These are phyloP conservation scores for Lutjanus campechanus DNA, from an alignment of 2,797 vertebrate genomes.

Conservation along the genomic window DNA sequence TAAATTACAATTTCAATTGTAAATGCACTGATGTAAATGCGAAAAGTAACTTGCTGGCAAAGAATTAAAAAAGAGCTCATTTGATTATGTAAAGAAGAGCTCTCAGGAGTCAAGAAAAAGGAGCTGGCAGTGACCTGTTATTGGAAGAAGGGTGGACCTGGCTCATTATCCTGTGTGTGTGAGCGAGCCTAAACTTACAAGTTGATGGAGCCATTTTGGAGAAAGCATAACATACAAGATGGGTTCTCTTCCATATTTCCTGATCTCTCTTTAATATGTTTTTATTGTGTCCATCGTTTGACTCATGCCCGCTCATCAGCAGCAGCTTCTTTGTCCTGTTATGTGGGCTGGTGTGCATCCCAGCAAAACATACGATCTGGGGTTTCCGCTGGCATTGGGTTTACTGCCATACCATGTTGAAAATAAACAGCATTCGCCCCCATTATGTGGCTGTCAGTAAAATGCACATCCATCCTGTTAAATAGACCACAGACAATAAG, in stretches of 20 bases:
- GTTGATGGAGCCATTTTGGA: constrained; percentile 44
- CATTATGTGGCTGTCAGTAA: constrained; percentile 60
- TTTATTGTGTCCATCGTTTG: constrained; percentile 55
- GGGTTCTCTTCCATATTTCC: constrained; percentile 39
- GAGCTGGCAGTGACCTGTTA: constrained; percentile 50
- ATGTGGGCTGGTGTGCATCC: constrained; percentile 41
- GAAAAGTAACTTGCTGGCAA: constrained; percentile 68
- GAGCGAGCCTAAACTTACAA: constrained; percentile 29
- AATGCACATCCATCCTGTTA: constrained; percentile 63
- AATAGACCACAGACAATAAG: constrained; percentile 66
- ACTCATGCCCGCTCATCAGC: constrained; percentile 32
- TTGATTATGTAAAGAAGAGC: constrained; percentile 63
- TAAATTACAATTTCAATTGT: constrained; percentile 78
- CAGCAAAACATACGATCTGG: constrained; percentile 32
- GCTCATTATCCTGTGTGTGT: constrained; percentile 27
- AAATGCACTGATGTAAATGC: constrained; percentile 67
- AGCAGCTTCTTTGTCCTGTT: constrained; percentile 21
- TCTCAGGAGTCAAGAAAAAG: constrained; percentile 48
- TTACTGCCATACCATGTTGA: constrained; percentile 38
- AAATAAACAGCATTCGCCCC: constrained; percentile 60
- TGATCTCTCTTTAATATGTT: constrained; percentile 42
- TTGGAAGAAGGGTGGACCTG: constrained; percentile 48
- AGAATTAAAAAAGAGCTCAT: constrained; percentile 49
- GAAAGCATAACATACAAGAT: constrained; percentile 38
- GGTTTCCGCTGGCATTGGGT: constrained; percentile 46